Conservation (phyloP, 2,797 vertebrate genomes). For the Rhinoraja longicauda region DNA sequence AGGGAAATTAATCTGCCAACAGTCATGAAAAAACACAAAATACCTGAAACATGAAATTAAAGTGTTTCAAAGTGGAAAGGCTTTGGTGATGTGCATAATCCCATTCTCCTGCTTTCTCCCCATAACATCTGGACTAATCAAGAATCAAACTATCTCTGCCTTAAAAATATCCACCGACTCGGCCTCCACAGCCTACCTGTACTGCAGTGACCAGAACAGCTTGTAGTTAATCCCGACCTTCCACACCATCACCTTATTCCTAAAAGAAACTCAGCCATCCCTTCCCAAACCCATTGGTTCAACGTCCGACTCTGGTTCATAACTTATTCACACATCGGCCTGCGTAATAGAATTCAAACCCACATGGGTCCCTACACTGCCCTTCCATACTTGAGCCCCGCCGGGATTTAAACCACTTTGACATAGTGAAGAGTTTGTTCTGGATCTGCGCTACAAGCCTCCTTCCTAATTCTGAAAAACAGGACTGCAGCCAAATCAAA, state of each 20-base stretch:
- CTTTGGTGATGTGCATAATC: no score
- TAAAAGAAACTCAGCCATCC: background rate
- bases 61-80: no score
- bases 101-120: no score
- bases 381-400: background rate
- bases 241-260: background rate
- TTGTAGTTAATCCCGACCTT: background rate
- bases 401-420: background rate
- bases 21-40: no score
- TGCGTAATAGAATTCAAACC: background rate
- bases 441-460: background rate
- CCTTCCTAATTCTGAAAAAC: conserved; percentile 20
- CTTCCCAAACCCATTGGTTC: background rate
- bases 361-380: background rate
- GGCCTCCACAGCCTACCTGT: no score
- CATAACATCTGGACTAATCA: no score
- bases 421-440: background rate
- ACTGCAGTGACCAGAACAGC: no score
- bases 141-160: no score
- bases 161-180: no score
- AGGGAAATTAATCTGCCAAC: no score
- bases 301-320: no score
- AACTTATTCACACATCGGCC: background rate
- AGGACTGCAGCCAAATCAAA: background rate
- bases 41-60: no score